Base-by-base conservation (phyloP, 1,140 invertebrate genomes). In the Neodiprion virginianus region DNA sequence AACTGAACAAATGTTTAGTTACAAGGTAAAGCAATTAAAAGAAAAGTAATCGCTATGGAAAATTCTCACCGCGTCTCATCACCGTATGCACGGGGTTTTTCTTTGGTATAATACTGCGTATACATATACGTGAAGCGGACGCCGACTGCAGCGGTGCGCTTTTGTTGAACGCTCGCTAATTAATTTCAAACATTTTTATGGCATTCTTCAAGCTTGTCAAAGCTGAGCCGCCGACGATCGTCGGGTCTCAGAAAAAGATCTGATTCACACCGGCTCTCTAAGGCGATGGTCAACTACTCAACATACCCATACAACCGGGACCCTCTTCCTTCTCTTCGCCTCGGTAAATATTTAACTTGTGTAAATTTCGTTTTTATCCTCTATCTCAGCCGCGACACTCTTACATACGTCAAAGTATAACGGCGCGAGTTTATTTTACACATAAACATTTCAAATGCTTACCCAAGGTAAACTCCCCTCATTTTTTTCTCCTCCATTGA, bases 141-240 rank as follows among this genome's bases (percentile, higher is more conserved):
- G 28, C 4, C 28, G 28, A 40, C 1, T 40, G 28, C 28, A 40
- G 28, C 28, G 28, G 28, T 5, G 28, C 67, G 61, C 61, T 66
- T 67, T 75, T 14, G 61, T 68, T 67, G 66, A 68, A 69, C 67
- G 50, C n/a, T 71, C 71, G 23, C 47, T 69, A 28, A 70, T 75
- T 71, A 49, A 65, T 74, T 74, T 69, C 48, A 69, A 49, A 50
- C 67, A 47, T 23, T 69, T 69, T 69, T 69, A 69, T 69, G 67
- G 21, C 67, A 69, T 69, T 69, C 67, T 21, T 23, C 11, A 69
- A 47, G 17, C 11, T 69, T 69, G 21, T 69, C 67, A 69, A 69
- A 69, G 67, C 7, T 14, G 67, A 69, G 40, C 67, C 40, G 67
- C 67, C 40, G 67, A 69, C 11, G 17, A 14, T 14, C 61, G 12